Base-by-base conservation (phyloP, 2,888 invertebrate genomes). In the Elegia similella region DNA sequence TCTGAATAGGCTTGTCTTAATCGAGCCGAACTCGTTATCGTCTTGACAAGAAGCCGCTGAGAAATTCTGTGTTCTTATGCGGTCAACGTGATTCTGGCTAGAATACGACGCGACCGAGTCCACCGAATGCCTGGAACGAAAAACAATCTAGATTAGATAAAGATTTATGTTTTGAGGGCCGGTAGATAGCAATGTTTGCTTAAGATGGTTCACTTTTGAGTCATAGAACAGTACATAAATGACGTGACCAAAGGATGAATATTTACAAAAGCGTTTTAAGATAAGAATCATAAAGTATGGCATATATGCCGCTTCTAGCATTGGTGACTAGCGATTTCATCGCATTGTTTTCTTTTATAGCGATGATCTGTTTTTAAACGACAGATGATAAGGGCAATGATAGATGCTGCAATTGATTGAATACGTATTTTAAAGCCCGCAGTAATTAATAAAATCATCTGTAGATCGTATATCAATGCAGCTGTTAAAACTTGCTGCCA, bases 91-190 rank as follows among this genome's bases (percentile, higher is more conserved):
- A 88, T 91, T 90, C 89, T 92, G 92, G 78, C 92, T 92, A 89
- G 92, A 92, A 88, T 91, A 90, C 89, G 92, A 92, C 88, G 92
- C 89, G 87, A 91, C 92, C 89, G 92, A 92, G 88, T 92, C 92
- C 86, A 92, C 92, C 82, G 92, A 92, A 86, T 92, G 92, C 77
- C 92, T 92, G 90, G 67, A 92, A 92, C 69, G 66, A 60, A 84
- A 80, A 84, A 86, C 70, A 78, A 62, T 62, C 61, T 57, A 80
- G 84, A 86, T 87, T 82, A 87, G 85, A 84, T 86, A 82, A 83
- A 70, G 75, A 71, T 80, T 69, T 70, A 72, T 66, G 58, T 56
- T 70, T 67, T 65, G 57, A 61, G 59, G 65, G 62, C 50, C 34
- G 16, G 65, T 65, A 68, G 86, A 86, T 87, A 82, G 73, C 65